Conservation (phyloP, 2,113 vertebrate genomes). For the Elephas maximus region DNA sequence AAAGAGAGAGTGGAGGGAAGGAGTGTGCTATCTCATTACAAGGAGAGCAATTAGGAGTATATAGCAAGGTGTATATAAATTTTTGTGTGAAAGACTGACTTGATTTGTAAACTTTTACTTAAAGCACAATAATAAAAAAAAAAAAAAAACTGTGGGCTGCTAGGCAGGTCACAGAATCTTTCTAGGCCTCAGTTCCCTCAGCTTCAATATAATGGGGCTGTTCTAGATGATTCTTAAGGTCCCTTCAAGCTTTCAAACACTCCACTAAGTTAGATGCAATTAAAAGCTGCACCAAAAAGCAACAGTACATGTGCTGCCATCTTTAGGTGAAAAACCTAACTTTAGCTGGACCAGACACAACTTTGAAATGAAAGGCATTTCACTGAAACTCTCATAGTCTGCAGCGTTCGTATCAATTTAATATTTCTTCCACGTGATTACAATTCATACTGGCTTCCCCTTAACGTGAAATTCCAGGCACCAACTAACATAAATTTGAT, state of each 20-base stretch:
- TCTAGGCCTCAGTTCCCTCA: neutral
- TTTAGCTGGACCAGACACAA: constrained; percentile 20
- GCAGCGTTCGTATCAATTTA: neutral
- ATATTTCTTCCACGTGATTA: neutral
- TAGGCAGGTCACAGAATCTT: neutral
- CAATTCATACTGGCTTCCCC: neutral
- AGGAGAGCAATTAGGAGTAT: too few relatives aligned
- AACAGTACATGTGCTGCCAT: constrained; percentile 70
- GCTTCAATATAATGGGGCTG: neutral
- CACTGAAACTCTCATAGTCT: neutral
- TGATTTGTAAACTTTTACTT: too few relatives aligned
- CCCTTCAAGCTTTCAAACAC: neutral
- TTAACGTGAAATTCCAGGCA: constrained; percentile 16
- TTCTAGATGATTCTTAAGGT: neutral
- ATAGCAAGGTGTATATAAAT: too few relatives aligned
- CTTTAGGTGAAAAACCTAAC: constrained; percentile 67
- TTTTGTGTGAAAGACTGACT: too few relatives aligned
- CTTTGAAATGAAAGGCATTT: constrained; percentile 4
- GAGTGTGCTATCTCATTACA: too few relatives aligned
- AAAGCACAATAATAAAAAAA: too few relatives aligned
- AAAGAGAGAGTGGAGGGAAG: too few relatives aligned
- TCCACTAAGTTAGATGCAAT: neutral
- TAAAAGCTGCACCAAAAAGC: constrained; percentile 36
- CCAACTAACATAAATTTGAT: constrained; percentile 12
- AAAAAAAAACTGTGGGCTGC: neutral